Base-by-base conservation (phyloP, 2,888 invertebrate species). In the Dicyrtomina minuta region DNA sequence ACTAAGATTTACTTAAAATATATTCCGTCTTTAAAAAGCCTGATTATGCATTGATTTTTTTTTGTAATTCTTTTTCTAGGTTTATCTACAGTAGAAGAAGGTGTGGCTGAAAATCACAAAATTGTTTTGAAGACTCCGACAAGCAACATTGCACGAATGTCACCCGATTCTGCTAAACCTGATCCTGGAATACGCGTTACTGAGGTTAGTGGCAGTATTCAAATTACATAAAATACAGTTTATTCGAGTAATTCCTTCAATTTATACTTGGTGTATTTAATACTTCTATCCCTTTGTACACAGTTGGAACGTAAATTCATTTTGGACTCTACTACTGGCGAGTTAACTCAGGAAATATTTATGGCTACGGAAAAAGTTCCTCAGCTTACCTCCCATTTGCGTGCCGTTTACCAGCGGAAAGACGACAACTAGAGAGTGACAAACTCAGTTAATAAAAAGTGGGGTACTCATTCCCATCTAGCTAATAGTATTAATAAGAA, bases 51-150 rank as follows among this genome's bases (percentile, higher is more conserved):
- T 24, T n/a, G n/a, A n/a, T n/a, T n/a, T n/a, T 33, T 5, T 33
- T 33, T 33, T 33, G 33, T 33, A 33, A 33, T 33, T 33, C 33
- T 24, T 59, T 39, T n/a, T n/a, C n/a, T 56, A 79, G 79, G 79
- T 4, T 76, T 88, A 1, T 84, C 85, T 0, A 84, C 85, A 0
- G 78, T 88, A 0, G 88, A 88, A 79, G 87, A 87, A 81, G 88
- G 88, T 0, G 70, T 75, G 44, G 80, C 84, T 0, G 69, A 73
- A 13, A 80, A 79, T n/a, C 70, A 43, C 41, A 68, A 73, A 44
- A 77, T 85, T 27, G 73, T 73, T 15, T 78, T 88, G 3, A 82
- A 84, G 72, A 85, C 84, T 8, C 82, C 82, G 26, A 0, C 60
- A 13, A n/a, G 33, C 0, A 81, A 81, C 39, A 79, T 88, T 41